Percentiles rank a stretch among this genome's conserved stretches.
These are phyloP conservation scores for Trilocha varians DNA, from an alignment of 2,888 invertebrate species.

Conservation along the genomic window DNA sequence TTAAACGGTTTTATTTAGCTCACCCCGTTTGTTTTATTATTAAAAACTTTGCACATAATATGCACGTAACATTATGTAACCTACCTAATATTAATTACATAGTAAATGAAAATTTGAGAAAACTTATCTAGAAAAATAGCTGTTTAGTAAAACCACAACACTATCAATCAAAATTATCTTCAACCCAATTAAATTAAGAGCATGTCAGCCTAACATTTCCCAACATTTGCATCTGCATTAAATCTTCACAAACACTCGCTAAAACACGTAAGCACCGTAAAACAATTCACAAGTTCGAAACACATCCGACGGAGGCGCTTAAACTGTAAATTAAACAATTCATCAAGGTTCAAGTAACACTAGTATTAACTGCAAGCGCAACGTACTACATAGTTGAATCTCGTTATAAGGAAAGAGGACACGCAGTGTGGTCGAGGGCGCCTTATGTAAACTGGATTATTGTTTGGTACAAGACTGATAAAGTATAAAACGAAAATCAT, in stretches of 20 bases:
- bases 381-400: slow-evolving; percentile 27
- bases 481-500: no score
- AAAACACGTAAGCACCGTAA: neutral
- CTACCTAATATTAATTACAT: no score
- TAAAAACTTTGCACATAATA: no score
- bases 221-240: neutral
- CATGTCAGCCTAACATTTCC: neutral
- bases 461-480: slow-evolving; percentile 7
- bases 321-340: slow-evolving; percentile 24
- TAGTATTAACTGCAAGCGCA: slow-evolving; percentile 27
- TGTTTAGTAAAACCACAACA: no score
- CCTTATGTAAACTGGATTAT: slow-evolving; percentile 25
- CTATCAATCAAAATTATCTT: no score
- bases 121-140: no score
- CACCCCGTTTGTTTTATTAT: no score
- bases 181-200: no score
- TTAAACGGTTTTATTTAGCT: no score
- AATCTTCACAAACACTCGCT: neutral
- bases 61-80: no score
- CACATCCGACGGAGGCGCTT: slow-evolving; percentile 4
- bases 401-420: slow-evolving; percentile 37
- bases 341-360: slow-evolving; percentile 26
- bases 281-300: neutral
- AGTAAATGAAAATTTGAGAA: no score
- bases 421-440: slow-evolving; percentile 30